phyloP scores from a whole-genome alignment of 2,888 invertebrate species.

The Andrena dorsata region DNA sequence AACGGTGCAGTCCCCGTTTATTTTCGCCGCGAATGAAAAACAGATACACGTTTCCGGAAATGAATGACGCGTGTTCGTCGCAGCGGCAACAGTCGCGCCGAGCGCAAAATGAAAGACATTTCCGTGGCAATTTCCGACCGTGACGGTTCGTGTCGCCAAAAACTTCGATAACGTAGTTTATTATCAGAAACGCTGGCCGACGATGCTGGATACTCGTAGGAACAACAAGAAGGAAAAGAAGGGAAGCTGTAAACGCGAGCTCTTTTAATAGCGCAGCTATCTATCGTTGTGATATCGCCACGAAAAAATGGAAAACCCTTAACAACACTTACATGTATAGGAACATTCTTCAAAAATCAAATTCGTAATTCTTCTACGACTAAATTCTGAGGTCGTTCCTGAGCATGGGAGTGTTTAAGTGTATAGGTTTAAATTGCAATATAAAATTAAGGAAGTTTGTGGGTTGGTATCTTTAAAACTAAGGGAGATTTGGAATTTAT shows the following conservation, averaged over 20 bases:
- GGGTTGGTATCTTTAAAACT: too few species aligned
- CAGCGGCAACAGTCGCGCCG: slow-evolving; percentile 40
- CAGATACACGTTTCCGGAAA: slow-evolving; percentile 63
- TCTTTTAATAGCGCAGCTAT: background rate
- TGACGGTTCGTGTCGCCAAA: slow-evolving; percentile 49
- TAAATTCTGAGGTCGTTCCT: too few species aligned
- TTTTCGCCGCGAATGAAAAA: slow-evolving; percentile 47
- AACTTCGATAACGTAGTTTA: slow-evolving; percentile 57
- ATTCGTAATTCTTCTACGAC: too few species aligned
- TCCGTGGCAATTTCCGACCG: slow-evolving; percentile 73
- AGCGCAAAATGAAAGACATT: slow-evolving; percentile 68
- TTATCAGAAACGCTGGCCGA: slow-evolving; percentile 45
- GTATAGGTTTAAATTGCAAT: too few species aligned
- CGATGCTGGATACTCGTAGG: background rate
- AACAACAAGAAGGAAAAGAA: background rate
- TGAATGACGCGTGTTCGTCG: slow-evolving; percentile 58
- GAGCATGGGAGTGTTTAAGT: too few species aligned
- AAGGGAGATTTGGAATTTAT: too few species aligned
- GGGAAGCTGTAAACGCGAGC: background rate
- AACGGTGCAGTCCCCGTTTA: slow-evolving; percentile 21
- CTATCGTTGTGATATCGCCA: background rate
- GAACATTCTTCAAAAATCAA: too few species aligned
- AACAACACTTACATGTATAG: background rate
- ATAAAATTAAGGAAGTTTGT: too few species aligned
- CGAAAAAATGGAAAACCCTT: background rate